Conservation (phyloP, 2,797 vertebrate genomes). For the Rhinatrema bivittatum region DNA sequence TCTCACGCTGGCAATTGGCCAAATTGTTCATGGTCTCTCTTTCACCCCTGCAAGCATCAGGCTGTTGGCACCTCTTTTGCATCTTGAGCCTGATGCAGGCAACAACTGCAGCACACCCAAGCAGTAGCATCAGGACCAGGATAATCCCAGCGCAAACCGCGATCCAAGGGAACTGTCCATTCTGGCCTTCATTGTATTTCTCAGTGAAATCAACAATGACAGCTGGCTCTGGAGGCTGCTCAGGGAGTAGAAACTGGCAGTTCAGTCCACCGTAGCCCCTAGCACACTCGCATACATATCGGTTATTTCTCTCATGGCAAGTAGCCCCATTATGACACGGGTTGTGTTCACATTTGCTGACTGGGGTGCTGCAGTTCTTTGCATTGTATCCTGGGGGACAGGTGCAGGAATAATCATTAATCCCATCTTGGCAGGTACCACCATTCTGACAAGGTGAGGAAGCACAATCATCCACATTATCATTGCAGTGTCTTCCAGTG, state of each 20-base stretch:
- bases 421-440: constrained; percentile 82
- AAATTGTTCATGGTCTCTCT: constrained; percentile 97
- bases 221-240: constrained; percentile 54
- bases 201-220: constrained; percentile 46
- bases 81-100: constrained; percentile 81
- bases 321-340: constrained; percentile 96
- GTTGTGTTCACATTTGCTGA: constrained; percentile 82
- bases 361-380: constrained; percentile 82
- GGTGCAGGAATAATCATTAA: constrained; percentile 78
- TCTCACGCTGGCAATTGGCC: constrained; percentile 85
- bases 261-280: constrained; percentile 86
- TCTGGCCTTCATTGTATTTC: constrained; percentile 58
- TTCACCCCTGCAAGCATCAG: constrained; percentile 68
- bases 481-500: constrained; percentile 78
- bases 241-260: constrained; percentile 89
- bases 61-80: constrained; percentile 69
- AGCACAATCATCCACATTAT: constrained; percentile 73
- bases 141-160: constrained; percentile 86
- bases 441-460: constrained; percentile 82
- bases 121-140: constrained; percentile 82
- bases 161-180: constrained; percentile 81
- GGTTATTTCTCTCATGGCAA: constrained; percentile 82
- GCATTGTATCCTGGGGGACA: constrained; percentile 89
- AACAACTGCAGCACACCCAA: constrained; percentile 77
- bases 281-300: constrained; percentile 86